Base-by-base conservation (phyloP, 2,888 invertebrate genomes). In the Mimachlamys varia region DNA sequence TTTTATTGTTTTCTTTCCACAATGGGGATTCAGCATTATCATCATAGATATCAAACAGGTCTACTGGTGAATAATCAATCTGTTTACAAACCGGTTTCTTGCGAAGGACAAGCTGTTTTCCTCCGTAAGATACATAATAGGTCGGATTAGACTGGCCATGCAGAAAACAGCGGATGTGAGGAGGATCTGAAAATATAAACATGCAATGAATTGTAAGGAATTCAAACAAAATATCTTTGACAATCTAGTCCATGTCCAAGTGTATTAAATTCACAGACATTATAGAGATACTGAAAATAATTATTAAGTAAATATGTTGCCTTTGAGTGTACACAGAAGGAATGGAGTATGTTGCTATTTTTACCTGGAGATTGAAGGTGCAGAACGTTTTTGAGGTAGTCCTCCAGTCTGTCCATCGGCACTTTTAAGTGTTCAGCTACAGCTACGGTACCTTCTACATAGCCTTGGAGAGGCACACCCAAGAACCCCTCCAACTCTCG, bases 141-240 rank as follows among this genome's bases (percentile, higher is more conserved):
- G 97, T 97, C 12, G 97, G 97, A 92, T 97, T 97, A 12, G 97
- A 97, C 94, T 97, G 97, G 22, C 97, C 97, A 92, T 97, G 97
- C 38, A 94, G 93, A 93, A 94, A 96, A 92, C 95, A 95, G 49
- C 95, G 92, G 0, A 96, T 91, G 27, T 93, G 92, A 50, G 96
- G 95, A 10, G 91, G 89, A 19, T 94, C 94, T 94, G 91, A 27
- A 90, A n/a, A 90, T 53, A 1, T 13, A 90, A 53, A 3, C 89
- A 92, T 44, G 87, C 27, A 88, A 89, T 22, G 13, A 37, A 19
- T 19, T 19, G 19, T 19, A 4, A 58, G 3, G 2, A 2, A 12
- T 53, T 53, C 13, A 17, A 53, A 50, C 50, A 12, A 15, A 50
- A 53, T 44, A 44, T 44, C 44, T 44, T 44, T 44, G 44, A 44